These are phyloP conservation scores for Goniozus legneri DNA, from an alignment of 1,140 invertebrate genomes.

Conservation along the genomic window DNA sequence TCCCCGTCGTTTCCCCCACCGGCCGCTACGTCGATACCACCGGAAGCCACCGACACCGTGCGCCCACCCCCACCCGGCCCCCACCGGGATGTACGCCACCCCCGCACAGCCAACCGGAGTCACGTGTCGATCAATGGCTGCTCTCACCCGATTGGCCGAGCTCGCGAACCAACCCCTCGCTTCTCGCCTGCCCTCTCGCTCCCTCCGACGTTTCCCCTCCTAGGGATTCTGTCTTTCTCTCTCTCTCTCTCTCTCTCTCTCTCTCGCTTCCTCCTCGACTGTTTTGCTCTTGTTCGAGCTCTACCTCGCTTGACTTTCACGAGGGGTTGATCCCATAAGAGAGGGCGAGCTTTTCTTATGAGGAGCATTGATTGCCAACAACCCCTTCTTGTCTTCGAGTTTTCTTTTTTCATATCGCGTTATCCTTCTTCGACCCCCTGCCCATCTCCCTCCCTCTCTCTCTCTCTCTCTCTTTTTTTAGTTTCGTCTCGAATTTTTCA, in stretches of 20 bases:
- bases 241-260: slow-evolving; percentile 6
- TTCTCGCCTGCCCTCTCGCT: slow-evolving; percentile 11
- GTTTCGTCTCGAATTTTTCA: slow-evolving; percentile 1
- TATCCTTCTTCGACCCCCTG: background rate
- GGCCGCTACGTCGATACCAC: slow-evolving; percentile 15
- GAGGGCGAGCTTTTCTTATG: slow-evolving; percentile 49
- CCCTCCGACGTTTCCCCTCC: background rate
- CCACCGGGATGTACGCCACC: slow-evolving; percentile 18
- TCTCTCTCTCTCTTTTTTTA: slow-evolving; percentile 2
- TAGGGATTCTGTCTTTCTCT: slow-evolving; percentile 1
- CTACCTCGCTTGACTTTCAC: slow-evolving; percentile 21
- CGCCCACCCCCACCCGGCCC: too few relatives aligned
- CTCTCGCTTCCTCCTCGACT: too few relatives aligned
- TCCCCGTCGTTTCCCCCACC: slow-evolving; percentile 14
- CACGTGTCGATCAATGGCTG: slow-evolving; percentile 57
- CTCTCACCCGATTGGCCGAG: slow-evolving; percentile 50
- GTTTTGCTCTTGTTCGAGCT: background rate
- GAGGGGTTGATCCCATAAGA: slow-evolving; percentile 44
- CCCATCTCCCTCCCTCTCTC: slow-evolving; percentile 3
- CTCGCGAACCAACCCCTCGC: slow-evolving; percentile 37
- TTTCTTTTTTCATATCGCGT: slow-evolving; percentile 10
- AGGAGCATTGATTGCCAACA: slow-evolving; percentile 55
- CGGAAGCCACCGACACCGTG: slow-evolving; percentile 18
- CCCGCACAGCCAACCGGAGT: slow-evolving; percentile 29
- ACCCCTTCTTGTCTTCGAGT: slow-evolving; percentile 30